Conservation (phyloP, 2,888 invertebrate species). For the Plebejus argus region DNA sequence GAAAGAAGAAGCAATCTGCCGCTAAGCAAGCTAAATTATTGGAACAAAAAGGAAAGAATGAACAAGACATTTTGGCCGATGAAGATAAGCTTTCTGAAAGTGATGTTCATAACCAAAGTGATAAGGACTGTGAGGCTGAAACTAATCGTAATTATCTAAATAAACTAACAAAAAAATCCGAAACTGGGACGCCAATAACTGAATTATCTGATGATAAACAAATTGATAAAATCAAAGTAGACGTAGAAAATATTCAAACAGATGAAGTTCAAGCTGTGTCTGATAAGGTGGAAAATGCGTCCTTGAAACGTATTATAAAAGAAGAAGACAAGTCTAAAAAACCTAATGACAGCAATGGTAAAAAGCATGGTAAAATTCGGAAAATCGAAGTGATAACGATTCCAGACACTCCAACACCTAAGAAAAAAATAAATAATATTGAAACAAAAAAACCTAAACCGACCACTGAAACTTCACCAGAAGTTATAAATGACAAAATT, state of each 20-base stretch:
- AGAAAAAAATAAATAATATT: conserved; percentile 46
- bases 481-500: conserved; percentile 45
- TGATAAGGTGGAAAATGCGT: not conserved
- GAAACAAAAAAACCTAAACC: conserved; percentile 61
- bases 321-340: conserved; percentile 24
- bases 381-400: conserved; percentile 43
- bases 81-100: conserved; percentile 35
- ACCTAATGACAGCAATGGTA: conserved; percentile 10
- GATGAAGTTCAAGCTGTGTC: conserved; percentile 32
- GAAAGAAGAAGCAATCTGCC: conserved; percentile 66
- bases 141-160: conserved; percentile 32
- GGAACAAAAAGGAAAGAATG: conserved; percentile 42
- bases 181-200: not conserved
- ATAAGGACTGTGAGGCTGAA: conserved; percentile 29
- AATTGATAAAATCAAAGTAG: conserved; percentile 6
- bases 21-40: conserved; percentile 49
- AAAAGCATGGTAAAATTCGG: conserved; percentile 39
- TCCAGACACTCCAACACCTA: conserved; percentile 43
- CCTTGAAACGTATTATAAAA: conserved; percentile 13
- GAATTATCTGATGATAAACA: not conserved
- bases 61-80: conserved; percentile 29
- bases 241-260: conserved; percentile 41
- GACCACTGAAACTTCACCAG: conserved; percentile 42
- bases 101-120: conserved; percentile 38
- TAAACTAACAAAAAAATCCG: conserved; percentile 22